phyloP scores from a whole-genome alignment of 1,140 invertebrate genomes.

The Tetraneura akinire region DNA sequence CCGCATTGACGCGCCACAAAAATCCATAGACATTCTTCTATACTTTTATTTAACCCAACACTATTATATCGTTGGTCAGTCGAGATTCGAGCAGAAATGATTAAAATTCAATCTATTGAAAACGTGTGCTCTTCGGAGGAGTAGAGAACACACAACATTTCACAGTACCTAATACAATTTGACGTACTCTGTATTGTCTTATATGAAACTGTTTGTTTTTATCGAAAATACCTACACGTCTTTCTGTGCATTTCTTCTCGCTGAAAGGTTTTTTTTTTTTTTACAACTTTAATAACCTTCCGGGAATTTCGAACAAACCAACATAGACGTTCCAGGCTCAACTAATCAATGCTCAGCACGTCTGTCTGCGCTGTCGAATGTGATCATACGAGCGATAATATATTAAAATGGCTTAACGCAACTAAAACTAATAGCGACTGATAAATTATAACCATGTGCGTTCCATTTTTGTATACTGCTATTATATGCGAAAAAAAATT shows the following conservation, averaged over 20 bases:
- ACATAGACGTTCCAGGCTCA: neutral
- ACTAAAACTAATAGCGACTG: too few species aligned
- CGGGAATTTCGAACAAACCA: neutral
- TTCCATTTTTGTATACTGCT: too few species aligned
- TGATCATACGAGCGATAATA: neutral
- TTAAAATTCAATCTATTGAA: neutral
- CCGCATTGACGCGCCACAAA: too few species aligned
- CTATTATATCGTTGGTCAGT: neutral
- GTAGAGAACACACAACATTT: neutral
- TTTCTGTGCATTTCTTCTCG: neutral
- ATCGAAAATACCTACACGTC: neutral
- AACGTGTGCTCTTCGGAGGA: too few species aligned
- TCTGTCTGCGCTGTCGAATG: neutral
- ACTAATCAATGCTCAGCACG: neutral
- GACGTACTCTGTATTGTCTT: neutral
- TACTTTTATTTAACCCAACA: neutral
- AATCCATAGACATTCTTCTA: neutral
- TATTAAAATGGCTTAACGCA: too few species aligned
- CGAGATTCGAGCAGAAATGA: neutral
- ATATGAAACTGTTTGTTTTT: neutral
- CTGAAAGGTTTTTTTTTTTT: too few species aligned
- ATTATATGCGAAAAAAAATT: too few species aligned
- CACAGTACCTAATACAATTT: neutral
- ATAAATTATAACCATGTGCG: too few species aligned
- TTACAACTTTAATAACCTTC: too few species aligned